phyloP scores from a whole-genome alignment of 2,113 vertebrate species.

The Notiomystis cincta region DNA sequence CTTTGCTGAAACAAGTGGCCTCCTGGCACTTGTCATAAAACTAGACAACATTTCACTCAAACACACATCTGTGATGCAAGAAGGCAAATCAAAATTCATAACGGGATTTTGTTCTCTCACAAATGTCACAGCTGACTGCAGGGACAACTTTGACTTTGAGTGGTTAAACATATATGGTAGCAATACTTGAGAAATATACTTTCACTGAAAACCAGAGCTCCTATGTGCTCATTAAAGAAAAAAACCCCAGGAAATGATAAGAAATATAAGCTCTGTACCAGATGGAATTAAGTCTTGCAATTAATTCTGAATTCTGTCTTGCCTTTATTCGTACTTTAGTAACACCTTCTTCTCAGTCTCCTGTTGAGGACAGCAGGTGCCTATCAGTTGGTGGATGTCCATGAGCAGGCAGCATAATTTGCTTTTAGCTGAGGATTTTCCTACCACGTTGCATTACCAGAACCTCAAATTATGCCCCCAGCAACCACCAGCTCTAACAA shows the following conservation, averaged over 20 bases:
- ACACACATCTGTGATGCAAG: not conserved
- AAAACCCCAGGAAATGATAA: rapidly evolving
- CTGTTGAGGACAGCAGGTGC: not conserved
- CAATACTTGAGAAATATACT: not conserved
- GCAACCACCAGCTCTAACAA: not conserved
- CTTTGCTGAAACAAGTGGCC: not conserved
- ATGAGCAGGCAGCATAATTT: not conserved
- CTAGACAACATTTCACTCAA: not conserved
- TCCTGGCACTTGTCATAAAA: not conserved
- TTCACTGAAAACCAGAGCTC: not conserved
- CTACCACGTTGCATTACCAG: not conserved
- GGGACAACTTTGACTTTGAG: not conserved
- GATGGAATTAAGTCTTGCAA: not conserved
- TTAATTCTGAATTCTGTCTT: not conserved
- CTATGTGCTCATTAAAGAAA: not conserved
- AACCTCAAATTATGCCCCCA: not conserved
- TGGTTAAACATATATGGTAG: not conserved
- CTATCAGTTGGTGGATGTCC: not conserved
- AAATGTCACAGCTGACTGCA: not conserved
- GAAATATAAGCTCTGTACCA: not conserved
- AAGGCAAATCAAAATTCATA: not conserved
- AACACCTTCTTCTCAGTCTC: rapidly evolving
- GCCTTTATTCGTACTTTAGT: not conserved
- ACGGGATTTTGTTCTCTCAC: not conserved
- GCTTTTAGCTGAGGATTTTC: not conserved